Evolutionary conservation across 1,140 invertebrate genomes (phyloP), one percentile per base, ranked within the genome.

Genomic region (Hyles euphorbiae): DNA sequence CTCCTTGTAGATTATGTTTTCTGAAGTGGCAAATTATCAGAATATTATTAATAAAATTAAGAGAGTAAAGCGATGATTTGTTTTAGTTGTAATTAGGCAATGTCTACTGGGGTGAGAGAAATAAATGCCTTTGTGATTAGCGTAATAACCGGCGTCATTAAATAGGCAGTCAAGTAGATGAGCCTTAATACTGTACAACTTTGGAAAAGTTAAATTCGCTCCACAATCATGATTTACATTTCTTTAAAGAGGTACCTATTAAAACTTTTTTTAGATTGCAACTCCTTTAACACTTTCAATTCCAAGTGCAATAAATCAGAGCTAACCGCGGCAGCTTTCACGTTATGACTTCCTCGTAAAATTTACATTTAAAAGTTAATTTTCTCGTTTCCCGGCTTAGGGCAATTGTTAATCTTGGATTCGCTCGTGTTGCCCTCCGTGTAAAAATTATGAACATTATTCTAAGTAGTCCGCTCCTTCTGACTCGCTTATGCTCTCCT

Each of bases 341-440:
- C 79, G 78, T 88, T 88, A 88, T 85, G 83, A 88, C 76, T 88
- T 81, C 78, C 81, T 83, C 82, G 80, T 87, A 88, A 88, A 85
- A 85, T 87, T 88, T 87, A 88, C 82, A 83, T 85, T 85, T 85
- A 81, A 87, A 85, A 85, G 77, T 87, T 81, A 87, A 87, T 87
- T 81, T 83, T 83, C 82, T 80, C 75, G 61, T 71, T 76, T 67
- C 70, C 66, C 65, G 67, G 70, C 74, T 78, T 72, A 81, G 72
- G 72, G 75, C 76, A 79, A 78, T 84, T 87, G 80, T 87, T 87
- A 87, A 87, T 87, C 78, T 78, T 70, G 74, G 70, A 75, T 79
- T 74, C 73, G 32, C 63, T 68, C 54, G 65, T 68, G 67, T 61
- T 61, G 45, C 60, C 56, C 57, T 60, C 58, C 52, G 56, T 67